Percentiles rank a stretch among this genome's conserved stretches.
Evolutionary conservation across 2,113 vertebrate species (phyloP).

Genomic region (Antechinus stuartii): DNA sequence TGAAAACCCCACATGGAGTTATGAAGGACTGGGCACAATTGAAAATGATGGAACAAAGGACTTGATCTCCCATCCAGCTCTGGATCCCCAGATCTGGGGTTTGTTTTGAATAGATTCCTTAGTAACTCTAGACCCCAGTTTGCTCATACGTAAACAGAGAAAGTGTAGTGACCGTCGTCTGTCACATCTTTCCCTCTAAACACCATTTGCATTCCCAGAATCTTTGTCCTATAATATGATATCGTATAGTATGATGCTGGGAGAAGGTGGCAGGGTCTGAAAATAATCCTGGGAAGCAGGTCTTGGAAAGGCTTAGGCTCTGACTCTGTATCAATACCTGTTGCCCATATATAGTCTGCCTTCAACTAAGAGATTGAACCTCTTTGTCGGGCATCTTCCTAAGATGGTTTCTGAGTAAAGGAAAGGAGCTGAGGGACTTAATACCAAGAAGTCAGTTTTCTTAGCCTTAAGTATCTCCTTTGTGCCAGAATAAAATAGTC

Average conservation of each 20-base stretch:
- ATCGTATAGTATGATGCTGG: too few species aligned
- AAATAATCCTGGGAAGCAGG: too few species aligned
- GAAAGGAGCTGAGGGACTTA: background rate
- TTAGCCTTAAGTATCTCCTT: background rate
- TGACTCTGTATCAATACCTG: too few species aligned
- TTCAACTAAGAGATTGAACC: background rate
- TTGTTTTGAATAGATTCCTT: background rate
- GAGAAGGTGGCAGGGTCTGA: background rate
- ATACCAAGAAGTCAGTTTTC: background rate
- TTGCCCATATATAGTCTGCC: too few species aligned
- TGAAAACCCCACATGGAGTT: too few species aligned
- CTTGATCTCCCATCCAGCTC: background rate
- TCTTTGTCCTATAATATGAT: background rate
- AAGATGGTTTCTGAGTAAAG: background rate
- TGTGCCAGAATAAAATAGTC: background rate
- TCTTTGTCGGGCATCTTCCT: background rate
- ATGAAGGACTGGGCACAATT: too few species aligned
- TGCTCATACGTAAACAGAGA: background rate
- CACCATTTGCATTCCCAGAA: background rate
- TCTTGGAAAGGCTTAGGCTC: too few species aligned
- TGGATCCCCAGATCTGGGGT: background rate
- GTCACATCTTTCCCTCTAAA: background rate
- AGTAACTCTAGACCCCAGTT: background rate
- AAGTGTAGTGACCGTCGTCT: background rate
- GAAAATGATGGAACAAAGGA: background rate